Evolutionary conservation across 2,888 invertebrate genomes (phyloP).

Genomic region (Drosophila tanythrix): DNA sequence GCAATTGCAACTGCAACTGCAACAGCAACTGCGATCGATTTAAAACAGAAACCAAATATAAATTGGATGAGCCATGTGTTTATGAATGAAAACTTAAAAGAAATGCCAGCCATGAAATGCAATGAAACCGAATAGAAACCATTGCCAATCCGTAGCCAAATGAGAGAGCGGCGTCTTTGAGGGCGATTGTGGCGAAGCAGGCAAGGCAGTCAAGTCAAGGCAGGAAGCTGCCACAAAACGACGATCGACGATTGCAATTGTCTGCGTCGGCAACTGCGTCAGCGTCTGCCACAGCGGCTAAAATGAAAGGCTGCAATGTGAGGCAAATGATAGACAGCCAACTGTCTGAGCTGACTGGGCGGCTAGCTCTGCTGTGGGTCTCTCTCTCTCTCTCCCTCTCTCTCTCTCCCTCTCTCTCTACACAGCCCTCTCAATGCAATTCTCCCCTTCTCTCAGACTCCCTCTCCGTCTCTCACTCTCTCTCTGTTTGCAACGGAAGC

Average conservation of each 20-base stretch:
- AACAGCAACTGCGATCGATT: constrained; percentile 42
- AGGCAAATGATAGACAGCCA: constrained; percentile 78
- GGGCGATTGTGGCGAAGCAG: constrained; percentile 41
- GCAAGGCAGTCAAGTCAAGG: constrained; percentile 27
- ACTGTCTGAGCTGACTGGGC: constrained; percentile 63
- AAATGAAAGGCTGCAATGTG: constrained; percentile 76
- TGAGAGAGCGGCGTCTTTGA: constrained; percentile 71
- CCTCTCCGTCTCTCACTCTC: background rate
- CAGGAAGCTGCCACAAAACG: constrained; percentile 46
- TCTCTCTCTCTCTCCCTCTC: background rate
- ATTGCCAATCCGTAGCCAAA: constrained; percentile 45
- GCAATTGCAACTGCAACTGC: constrained; percentile 37
- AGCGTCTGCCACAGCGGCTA: constrained; percentile 73
- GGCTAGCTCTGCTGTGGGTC: constrained; percentile 20
- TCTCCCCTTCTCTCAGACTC: background rate
- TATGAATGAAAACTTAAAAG: constrained; percentile 61
- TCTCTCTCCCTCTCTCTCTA: background rate
- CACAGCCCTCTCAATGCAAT: background rate
- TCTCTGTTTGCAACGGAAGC: constrained; percentile 63
- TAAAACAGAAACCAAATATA: constrained; percentile 33
- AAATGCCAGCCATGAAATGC: constrained; percentile 28
- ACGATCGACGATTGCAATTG: constrained; percentile 56
- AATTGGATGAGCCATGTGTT: constrained; percentile 62
- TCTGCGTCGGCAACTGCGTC: constrained; percentile 70
- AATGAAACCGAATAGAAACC: constrained; percentile 42